phyloP scores from a whole-genome alignment of 1,140 invertebrate species.

The Diuraphis noxia region DNA sequence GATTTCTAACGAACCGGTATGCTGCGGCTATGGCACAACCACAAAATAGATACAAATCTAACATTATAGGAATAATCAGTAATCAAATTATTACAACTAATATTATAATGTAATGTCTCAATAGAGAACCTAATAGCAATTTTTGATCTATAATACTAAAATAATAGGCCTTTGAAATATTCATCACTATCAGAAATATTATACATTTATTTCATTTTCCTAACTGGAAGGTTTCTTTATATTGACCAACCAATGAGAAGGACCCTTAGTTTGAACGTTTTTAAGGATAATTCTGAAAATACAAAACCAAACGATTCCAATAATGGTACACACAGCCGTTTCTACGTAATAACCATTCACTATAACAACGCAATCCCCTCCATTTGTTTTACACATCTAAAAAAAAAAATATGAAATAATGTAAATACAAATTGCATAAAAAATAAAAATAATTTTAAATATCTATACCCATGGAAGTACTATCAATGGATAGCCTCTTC shows the following conservation, averaged over 20 bases:
- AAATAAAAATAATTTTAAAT: not conserved
- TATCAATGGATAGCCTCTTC: no score
- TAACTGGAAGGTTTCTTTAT: not conserved
- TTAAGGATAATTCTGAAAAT: not conserved
- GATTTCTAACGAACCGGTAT: not conserved
- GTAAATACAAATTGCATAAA: not conserved
- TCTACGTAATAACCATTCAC: constrained; percentile 13
- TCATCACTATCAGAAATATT: not conserved
- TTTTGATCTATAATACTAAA: not conserved
- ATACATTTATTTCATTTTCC: not conserved
- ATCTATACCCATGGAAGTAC: no score
- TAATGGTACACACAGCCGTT: not conserved
- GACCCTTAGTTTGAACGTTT: not conserved
- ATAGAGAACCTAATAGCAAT: not conserved
- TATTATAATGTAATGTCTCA: not conserved
- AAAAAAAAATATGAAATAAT: not conserved
- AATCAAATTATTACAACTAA: no score
- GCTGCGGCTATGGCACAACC: no score
- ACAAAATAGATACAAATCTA: not conserved
- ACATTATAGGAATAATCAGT: no score
- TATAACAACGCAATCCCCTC: not conserved
- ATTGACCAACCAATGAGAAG: not conserved
- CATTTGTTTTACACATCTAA: not conserved
- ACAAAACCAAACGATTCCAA: not conserved
- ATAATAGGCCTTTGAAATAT: not conserved